A percentile compares a stretch with the other conserved stretches of the same genome.
These are phyloP conservation scores for Centrocercus urophasianus DNA, from an alignment of 2,113 vertebrate genomes.

Conservation along the genomic window DNA sequence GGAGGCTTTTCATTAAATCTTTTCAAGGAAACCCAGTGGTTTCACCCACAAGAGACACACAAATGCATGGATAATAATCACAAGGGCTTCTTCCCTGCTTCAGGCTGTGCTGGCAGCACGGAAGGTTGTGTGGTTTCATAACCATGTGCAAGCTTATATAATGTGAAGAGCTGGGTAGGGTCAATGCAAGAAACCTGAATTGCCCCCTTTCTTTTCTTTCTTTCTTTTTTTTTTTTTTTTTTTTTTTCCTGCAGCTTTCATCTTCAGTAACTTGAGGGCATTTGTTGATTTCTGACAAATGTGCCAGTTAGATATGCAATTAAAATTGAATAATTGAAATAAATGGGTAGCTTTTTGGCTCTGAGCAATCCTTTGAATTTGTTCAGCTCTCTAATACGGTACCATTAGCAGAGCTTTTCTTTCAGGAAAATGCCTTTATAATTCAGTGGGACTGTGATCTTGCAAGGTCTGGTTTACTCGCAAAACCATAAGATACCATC, in stretches of 20 bases:
- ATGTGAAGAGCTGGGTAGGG: neutral
- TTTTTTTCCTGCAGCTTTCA: neutral
- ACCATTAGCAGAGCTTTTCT: neutral
- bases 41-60: neutral
- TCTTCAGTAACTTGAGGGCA: neutral
- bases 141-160: neutral
- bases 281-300: neutral
- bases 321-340: neutral
- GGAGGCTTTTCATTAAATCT: neutral
- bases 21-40: neutral
- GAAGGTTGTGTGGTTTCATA: neutral
- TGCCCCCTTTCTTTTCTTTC: neutral
- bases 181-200: neutral
- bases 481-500: neutral
- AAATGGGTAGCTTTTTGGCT: neutral
- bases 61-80: neutral
- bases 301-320: neutral
- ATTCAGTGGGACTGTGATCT: fast-evolving
- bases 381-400: neutral
- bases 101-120: neutral
- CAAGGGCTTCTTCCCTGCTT: neutral
- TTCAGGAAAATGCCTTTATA: slow-evolving; percentile 14
- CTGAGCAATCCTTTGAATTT: neutral
- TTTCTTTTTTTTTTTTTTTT: neutral
- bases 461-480: neutral